These are phyloP conservation scores for Sitta europaea DNA, from an alignment of 2,113 vertebrate genomes.

Conservation along the genomic window DNA sequence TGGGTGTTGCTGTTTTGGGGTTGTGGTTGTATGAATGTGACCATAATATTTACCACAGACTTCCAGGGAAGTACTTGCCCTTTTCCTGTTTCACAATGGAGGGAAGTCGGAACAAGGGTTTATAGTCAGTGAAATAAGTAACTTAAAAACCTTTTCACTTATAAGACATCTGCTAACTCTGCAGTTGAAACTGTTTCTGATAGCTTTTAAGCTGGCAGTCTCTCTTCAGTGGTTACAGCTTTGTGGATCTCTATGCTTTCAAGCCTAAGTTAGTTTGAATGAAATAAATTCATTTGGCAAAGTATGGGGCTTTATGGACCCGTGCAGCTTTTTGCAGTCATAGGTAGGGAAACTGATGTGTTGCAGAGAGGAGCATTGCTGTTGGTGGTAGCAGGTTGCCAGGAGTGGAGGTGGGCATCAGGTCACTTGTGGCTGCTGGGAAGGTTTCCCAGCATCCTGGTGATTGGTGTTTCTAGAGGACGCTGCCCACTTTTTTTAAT, in stretches of 20 bases:
- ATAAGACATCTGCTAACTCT: neutral
- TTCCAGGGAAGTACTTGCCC: conserved; percentile 46
- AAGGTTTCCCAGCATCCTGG: neutral
- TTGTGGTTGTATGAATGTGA: neutral
- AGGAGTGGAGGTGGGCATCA: neutral
- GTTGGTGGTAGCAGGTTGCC: neutral
- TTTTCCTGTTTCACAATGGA: conserved; percentile 54
- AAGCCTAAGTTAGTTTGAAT: neutral
- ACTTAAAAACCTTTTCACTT: neutral
- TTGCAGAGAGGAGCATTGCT: neutral
- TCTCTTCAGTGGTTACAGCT: neutral
- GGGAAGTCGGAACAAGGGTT: conserved; percentile 21
- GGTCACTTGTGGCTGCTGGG: neutral
- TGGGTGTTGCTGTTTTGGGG: neutral
- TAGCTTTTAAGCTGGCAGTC: neutral
- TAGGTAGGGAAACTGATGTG: neutral
- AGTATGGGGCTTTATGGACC: neutral
- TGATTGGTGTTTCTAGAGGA: neutral
- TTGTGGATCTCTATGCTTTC: neutral
- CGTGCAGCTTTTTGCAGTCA: neutral
- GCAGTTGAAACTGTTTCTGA: neutral
- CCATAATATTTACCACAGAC: conserved; percentile 27
- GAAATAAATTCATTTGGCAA: neutral
- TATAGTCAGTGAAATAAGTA: neutral
- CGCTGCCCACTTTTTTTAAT: neutral